Evolutionary conservation across 2,113 vertebrate species (phyloP).

Genomic region (Mystacornis crossleyi): DNA sequence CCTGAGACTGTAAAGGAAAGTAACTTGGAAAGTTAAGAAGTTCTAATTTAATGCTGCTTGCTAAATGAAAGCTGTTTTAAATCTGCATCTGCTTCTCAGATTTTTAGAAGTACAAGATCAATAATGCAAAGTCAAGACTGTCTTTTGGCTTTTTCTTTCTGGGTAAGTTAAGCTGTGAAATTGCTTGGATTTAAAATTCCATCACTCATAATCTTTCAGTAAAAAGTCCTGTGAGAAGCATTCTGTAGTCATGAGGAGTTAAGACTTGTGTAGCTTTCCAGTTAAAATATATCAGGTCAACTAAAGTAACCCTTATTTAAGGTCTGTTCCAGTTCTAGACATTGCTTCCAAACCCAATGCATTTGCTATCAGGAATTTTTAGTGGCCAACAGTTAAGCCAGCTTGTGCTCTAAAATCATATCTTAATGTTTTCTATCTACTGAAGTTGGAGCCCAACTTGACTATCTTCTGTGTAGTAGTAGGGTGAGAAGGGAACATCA

Average conservation of each 20-base stretch:
- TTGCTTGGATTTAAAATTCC: neutral
- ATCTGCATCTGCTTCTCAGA: neutral
- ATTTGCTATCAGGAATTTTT: neutral
- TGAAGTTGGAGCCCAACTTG: neutral
- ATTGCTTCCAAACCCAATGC: neutral
- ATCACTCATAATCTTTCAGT: neutral
- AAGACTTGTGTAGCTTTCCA: neutral
- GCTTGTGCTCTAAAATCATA: neutral
- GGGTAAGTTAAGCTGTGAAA: neutral
- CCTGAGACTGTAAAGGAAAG: neutral
- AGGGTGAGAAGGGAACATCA: neutral
- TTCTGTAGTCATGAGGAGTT: neutral
- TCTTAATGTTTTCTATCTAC: neutral
- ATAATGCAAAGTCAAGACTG: neutral
- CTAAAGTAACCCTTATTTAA: neutral
- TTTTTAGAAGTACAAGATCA: neutral
- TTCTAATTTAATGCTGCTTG: neutral
- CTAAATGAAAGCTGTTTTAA: neutral
- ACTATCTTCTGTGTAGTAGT: neutral
- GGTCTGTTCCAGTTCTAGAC: neutral
- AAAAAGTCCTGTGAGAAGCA: neutral
- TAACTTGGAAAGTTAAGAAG: neutral
- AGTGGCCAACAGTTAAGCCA: neutral
- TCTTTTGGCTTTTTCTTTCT: neutral
- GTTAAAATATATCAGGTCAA: neutral